These are phyloP conservation scores for Habrosyne pyritoides DNA, from an alignment of 2,888 invertebrate genomes.

Conservation along the genomic window DNA sequence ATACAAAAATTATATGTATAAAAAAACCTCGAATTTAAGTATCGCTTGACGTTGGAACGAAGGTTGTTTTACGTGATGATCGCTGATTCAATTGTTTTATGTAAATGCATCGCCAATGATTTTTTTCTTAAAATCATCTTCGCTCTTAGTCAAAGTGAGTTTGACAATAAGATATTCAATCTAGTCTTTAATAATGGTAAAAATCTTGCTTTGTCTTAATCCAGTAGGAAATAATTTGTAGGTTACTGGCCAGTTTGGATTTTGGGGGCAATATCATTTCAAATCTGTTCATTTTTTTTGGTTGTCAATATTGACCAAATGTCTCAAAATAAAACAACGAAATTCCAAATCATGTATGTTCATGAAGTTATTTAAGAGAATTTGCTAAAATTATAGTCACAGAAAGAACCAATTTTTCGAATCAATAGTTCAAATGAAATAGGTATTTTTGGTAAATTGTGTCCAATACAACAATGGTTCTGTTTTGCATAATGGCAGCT, in stretches of 20 bases:
- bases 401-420: too few species aligned
- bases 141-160: conserved; percentile 54
- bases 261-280: conserved; percentile 19
- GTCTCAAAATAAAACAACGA: neutral
- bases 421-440: too few species aligned
- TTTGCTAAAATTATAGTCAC: too few species aligned
- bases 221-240: conserved; percentile 28
- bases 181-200: conserved; percentile 64
- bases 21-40: conserved; percentile 77
- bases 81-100: neutral
- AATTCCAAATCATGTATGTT: neutral
- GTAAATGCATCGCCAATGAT: neutral
- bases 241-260: conserved; percentile 29
- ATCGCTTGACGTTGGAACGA: conserved; percentile 37
- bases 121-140: neutral
- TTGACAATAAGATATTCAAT: conserved; percentile 77
- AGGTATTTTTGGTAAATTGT: too few species aligned
- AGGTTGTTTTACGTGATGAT: conserved; percentile 22
- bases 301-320: neutral
- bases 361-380: too few species aligned
- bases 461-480: too few species aligned
- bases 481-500: neutral
- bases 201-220: conserved; percentile 65
- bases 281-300: conserved; percentile 14
- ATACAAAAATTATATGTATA: conserved; percentile 56